Conservation (phyloP, 2,113 vertebrate genomes). For the Periophthalmodon schlosseri region DNA sequence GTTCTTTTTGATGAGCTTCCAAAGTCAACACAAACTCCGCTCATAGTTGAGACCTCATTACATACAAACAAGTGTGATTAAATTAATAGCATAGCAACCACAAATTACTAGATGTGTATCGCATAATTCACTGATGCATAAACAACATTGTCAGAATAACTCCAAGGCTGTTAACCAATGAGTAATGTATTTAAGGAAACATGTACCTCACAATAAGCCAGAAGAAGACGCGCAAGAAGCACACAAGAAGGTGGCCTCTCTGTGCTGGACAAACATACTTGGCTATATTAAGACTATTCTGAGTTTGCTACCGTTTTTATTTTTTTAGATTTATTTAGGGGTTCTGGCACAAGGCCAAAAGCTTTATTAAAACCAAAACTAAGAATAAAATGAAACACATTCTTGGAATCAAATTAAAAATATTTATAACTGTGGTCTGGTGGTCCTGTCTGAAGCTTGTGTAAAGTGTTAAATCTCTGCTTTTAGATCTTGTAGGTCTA, state of each 20-base stretch:
- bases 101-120: not conserved
- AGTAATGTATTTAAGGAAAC: constrained; percentile 30
- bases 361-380: constrained; percentile 11
- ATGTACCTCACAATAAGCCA: constrained; percentile 24
- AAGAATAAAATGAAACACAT: constrained; percentile 13
- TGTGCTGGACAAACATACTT: constrained; percentile 38
- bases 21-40: constrained; percentile 24
- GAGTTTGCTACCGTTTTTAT: constrained; percentile 33
- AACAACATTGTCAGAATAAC: constrained; percentile 23
- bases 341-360: constrained; percentile 15
- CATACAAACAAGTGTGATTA: constrained; percentile 4
- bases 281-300: constrained; percentile 39
- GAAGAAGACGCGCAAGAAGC: not conserved
- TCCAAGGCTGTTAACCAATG: constrained; percentile 10
- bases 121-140: constrained; percentile 9
- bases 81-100: constrained; percentile 13
- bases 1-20: constrained; percentile 14
- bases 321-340: not conserved
- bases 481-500: not conserved
- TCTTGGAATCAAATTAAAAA: constrained; percentile 20
- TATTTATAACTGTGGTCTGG: not conserved
- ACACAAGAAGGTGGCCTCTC: not conserved
- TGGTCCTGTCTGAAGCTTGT: not conserved
- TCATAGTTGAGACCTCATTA: constrained; percentile 4
- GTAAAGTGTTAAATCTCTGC: constrained; percentile 7